Conservation (phyloP, 2,113 vertebrate genomes). For the Corydoras sp. region DNA sequence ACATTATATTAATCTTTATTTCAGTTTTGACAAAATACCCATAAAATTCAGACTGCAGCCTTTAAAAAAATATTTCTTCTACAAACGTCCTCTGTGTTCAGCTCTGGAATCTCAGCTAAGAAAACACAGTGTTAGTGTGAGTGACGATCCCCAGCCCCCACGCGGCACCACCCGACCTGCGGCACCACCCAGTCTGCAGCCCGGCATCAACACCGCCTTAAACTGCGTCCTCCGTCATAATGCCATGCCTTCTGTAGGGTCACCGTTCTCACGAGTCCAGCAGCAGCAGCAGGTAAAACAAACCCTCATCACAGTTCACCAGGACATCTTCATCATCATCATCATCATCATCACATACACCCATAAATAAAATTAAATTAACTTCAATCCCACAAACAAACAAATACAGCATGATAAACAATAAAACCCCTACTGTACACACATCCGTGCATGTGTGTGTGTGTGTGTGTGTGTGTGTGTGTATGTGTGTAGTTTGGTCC, state of each 20-base stretch:
- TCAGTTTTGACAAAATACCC: slow-evolving; percentile 98
- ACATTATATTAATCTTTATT: slow-evolving; percentile 91
- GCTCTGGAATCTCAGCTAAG: slow-evolving; percentile 73
- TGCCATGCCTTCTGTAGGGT: not conserved
- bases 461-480: slow-evolving; percentile 69
- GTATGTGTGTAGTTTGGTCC: slow-evolving; percentile 82
- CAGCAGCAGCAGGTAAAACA: not conserved
- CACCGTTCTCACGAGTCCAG: not conserved
- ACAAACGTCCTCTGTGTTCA: slow-evolving; percentile 80
- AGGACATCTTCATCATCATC: too few species aligned
- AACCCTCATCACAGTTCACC: not conserved
- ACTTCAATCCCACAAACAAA: slow-evolving; percentile 89
- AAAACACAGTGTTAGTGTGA: slow-evolving; percentile 75
- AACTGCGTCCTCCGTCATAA: not conserved
- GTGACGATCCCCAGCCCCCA: slow-evolving; percentile 35
- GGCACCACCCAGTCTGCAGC: too few species aligned
- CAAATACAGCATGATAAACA: slow-evolving; percentile 70
- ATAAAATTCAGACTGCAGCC: slow-evolving; percentile 94
- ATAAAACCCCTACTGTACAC: slow-evolving; percentile 72
- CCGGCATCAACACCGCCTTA: not conserved
- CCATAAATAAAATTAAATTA: slow-evolving; percentile 99
- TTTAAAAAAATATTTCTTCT: slow-evolving; percentile 99
- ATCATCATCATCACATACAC: slow-evolving; percentile 69
- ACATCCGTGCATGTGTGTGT: slow-evolving; percentile 68
- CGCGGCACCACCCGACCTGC: not conserved